Base-by-base conservation (phyloP, 2,113 vertebrate genomes). In the Gadus chalcogrammus region DNA sequence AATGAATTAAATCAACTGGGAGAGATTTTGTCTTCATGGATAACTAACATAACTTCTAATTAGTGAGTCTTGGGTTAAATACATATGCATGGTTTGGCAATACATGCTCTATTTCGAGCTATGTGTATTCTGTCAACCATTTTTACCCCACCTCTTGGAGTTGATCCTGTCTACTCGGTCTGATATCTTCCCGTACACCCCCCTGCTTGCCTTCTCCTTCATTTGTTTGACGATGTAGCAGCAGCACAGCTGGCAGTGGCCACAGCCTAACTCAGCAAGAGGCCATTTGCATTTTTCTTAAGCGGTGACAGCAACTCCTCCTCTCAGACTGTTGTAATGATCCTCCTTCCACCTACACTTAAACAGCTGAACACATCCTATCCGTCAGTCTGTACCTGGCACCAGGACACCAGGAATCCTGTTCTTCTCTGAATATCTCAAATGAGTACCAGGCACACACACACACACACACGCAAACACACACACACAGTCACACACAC, bases 241-340 rank as follows among this genome's bases (percentile, higher is more conserved):
- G 52, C 61, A 59, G 17, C 53, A 28, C 73, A 52, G 62, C 16
- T 18, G 56, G 61, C 18, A 12, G 22, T 9, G 31, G 65, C 64
- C 56, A 65, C 59, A 17, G 61, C 55, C 31, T 56, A 28, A 18
- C 65, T 55, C 48, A 67, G 8, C 35, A 13, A 20, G 17, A 60
- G 38, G 48, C 55, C 48, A 64, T 71, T 67, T 66, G 18, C 18
- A 71, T 64, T 28, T 71, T 27, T 18, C 63, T 20, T 61, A 59
- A 53, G 59, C 6, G 27, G 31, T 27, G 13, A 69, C n/a, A 31
- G 61, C 11, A 22, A 70, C 48, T 22, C 61, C 61, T 13, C 60
- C 60, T 22, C 28, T 11, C 63, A 24, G 15, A 56, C 59, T 16
- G 64, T 17, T 53, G 64, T 68, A 67, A 68, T 68, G 61, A 71